A percentile compares a stretch with the other conserved stretches of the same genome.
phyloP scores from a whole-genome alignment of 2,113 vertebrate species.

The Typhlomys cinereus region DNA sequence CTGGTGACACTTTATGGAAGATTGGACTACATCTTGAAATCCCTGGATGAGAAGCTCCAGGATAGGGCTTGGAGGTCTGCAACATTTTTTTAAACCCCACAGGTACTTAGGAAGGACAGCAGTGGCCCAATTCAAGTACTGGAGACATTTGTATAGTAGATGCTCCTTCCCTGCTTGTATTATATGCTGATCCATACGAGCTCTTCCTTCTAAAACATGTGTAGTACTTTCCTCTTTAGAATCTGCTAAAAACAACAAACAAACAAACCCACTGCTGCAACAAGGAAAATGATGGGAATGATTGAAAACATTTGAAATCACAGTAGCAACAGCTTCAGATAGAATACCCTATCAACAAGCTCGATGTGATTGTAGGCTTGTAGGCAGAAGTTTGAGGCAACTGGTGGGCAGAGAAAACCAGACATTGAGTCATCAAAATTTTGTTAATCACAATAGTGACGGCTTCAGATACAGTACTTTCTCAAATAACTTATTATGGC shows the following conservation, averaged over 20 bases:
- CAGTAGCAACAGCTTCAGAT: no score
- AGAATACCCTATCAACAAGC: no score
- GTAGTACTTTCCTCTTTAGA: background rate
- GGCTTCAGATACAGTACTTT: conserved; percentile 19
- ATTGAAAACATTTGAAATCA: background rate
- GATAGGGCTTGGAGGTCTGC: background rate
- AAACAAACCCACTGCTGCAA: background rate
- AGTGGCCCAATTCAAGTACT: background rate
- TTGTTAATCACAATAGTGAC: background rate
- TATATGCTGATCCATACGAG: background rate
- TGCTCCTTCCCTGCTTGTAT: background rate
- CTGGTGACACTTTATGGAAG: background rate
- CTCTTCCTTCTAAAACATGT: background rate
- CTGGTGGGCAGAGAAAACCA: no score
- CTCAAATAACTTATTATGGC: no score
- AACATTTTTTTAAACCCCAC: background rate
- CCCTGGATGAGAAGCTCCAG: background rate
- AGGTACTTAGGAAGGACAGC: background rate
- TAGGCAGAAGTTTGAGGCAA: no score
- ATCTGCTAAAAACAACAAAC: background rate
- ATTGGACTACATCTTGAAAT: background rate
- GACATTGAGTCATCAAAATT: no score
- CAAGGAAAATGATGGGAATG: background rate
- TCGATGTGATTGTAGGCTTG: no score
- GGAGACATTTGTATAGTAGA: background rate